phyloP scores from a whole-genome alignment of 2,797 vertebrate genomes.

The Poliocrania exsul region DNA sequence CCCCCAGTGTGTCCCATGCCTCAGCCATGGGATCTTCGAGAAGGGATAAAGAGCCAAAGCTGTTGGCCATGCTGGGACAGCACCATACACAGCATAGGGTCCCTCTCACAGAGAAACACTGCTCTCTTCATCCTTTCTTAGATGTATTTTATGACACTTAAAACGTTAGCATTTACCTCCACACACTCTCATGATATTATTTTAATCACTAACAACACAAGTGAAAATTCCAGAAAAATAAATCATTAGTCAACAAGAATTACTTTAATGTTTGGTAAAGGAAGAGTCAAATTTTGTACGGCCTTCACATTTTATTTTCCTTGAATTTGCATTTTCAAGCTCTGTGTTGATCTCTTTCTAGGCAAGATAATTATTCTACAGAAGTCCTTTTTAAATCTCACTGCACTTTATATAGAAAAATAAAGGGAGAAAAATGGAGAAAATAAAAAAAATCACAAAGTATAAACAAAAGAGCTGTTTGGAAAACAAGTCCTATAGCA shows the following conservation, averaged over 20 bases:
- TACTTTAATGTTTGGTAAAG: background rate
- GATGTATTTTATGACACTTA: background rate
- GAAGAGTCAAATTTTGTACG: background rate
- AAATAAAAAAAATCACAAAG: background rate
- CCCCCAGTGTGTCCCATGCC: background rate
- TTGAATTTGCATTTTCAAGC: background rate
- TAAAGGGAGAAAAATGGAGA: background rate
- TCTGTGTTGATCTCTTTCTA: background rate
- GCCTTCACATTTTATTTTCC: background rate
- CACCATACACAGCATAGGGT: accelerated
- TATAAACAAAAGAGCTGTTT: background rate
- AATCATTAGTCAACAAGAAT: background rate
- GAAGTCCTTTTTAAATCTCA: background rate
- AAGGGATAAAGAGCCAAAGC: background rate
- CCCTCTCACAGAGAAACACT: background rate
- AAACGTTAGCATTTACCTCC: background rate
- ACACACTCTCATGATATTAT: background rate
- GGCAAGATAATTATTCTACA: background rate
- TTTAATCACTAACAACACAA: background rate
- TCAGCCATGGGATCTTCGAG: background rate
- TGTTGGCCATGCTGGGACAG: background rate
- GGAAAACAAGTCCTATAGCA: background rate
- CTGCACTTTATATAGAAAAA: background rate
- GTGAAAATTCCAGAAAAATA: background rate
- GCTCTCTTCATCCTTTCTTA: background rate